These are phyloP conservation scores for Hydrochoerus hydrochaeris DNA, from an alignment of 2,113 vertebrate genomes.

Conservation along the genomic window DNA sequence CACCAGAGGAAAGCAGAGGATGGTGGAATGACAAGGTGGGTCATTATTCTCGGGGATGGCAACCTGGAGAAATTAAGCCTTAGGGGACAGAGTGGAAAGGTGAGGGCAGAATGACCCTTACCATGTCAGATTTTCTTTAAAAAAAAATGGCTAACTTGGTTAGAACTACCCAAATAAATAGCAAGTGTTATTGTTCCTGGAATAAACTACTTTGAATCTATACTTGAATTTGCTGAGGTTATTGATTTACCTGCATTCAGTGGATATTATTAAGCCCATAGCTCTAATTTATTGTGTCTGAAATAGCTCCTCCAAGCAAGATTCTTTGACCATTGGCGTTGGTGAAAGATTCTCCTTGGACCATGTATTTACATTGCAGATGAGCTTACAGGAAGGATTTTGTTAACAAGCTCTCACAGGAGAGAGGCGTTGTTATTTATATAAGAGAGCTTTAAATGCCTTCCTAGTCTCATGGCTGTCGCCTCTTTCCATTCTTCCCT, in stretches of 20 bases:
- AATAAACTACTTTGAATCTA: conserved; percentile 49
- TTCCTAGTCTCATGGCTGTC: background rate
- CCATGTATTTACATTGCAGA: background rate
- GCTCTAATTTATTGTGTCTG: conserved; percentile 62
- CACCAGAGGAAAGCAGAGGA: background rate
- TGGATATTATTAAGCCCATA: conserved; percentile 50
- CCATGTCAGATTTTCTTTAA: background rate
- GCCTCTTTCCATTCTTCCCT: background rate
- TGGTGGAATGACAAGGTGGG: background rate
- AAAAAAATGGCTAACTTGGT: background rate
- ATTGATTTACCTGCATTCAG: background rate
- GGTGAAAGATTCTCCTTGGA: conserved; percentile 20
- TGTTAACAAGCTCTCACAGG: conserved; percentile 1
- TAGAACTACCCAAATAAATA: conserved; percentile 41
- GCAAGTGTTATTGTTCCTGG: conserved; percentile 13
- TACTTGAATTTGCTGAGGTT: conserved; percentile 46
- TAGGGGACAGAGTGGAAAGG: background rate
- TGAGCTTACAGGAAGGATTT: background rate
- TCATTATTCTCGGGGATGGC: background rate
- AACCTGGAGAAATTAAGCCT: background rate
- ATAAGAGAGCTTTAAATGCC: background rate
- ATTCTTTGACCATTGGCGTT: background rate
- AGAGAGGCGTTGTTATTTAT: background rate
- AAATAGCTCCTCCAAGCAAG: background rate
- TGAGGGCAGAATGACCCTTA: background rate